Base-by-base conservation (phyloP, 2,888 invertebrate species). In the Lasiommata megera region DNA sequence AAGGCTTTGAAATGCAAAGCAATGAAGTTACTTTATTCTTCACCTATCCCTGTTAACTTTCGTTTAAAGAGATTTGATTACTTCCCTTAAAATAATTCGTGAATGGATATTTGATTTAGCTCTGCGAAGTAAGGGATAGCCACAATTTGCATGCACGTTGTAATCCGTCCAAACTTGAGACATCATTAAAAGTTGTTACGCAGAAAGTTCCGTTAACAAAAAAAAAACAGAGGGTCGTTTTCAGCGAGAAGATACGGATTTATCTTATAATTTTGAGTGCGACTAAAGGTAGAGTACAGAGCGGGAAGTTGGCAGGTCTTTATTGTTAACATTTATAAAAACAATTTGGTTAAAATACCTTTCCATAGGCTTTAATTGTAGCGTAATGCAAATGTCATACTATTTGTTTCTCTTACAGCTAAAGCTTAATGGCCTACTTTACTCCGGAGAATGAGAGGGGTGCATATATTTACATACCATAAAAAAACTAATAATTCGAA, bases 131-230 rank as follows among this genome's bases (percentile, higher is more conserved):
- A 56, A 59, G 47, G 58, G 38, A 50, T 48, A 53, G 56, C 28
- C 54, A 38, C 61, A 60, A 64, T 66, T 64, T 66, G 58, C 60
- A 66, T 58, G 61, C 64, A 58, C 58, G 56, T 40, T 60, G 58
- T 62, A 60, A 60, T 60, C 58, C 56, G 50, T 44, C 55, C 50
- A 55, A 60, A 56, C 63, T 64, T 66, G 55, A 63, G 64, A 60
- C 63, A 54, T 64, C 66, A 66, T 63, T 67, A 66, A 61, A 66
- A 66, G 56, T 62, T 62, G 58, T 63, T 63, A 44, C 44, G 56
- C 28, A 43, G 28, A 56, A 56, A 44, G 43, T 56, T 56, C 29
- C 18, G 38, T 31, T 55, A 17, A 48, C 23, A 41, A 46, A 55
- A n/a, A n/a, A 23, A 23, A 23, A 55, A 47, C 18, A 54, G 40